phyloP scores from a whole-genome alignment of 2,888 invertebrate genomes.

The Sarcophaga caerulescens region DNA sequence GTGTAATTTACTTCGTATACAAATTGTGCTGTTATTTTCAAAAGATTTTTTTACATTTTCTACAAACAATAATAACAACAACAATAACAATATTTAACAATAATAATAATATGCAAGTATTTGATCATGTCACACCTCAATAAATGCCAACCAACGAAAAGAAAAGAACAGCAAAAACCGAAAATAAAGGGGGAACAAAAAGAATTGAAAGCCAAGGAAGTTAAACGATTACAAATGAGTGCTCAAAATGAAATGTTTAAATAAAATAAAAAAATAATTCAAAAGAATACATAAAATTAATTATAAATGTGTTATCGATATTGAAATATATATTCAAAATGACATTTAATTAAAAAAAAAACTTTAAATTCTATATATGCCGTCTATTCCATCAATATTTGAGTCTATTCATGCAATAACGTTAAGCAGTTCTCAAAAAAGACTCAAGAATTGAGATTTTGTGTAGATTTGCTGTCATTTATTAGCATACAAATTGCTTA shows the following conservation, averaged over 20 bases:
- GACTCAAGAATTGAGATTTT: slow-evolving; percentile 21
- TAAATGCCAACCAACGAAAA: slow-evolving; percentile 43
- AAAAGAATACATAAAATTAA: slow-evolving; percentile 1
- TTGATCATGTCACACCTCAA: slow-evolving; percentile 65
- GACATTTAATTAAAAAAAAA: slow-evolving; percentile 32
- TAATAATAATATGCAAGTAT: slow-evolving; percentile 64
- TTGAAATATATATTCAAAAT: slow-evolving; percentile 4
- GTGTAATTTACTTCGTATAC: slow-evolving; percentile 31
- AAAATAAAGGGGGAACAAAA: background rate
- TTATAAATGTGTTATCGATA: slow-evolving; percentile 2
- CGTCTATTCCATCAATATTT: slow-evolving; percentile 31
- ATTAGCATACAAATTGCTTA: slow-evolving; percentile 63
- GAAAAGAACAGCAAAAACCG: slow-evolving; percentile 19
- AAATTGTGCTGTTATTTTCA: slow-evolving; percentile 43
- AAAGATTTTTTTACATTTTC: slow-evolving; percentile 25
- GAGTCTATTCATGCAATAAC: background rate
- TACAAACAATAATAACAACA: background rate
- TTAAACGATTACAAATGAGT: background rate
- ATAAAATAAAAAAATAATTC: slow-evolving; percentile 13
- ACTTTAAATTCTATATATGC: background rate
- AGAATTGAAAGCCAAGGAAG: slow-evolving; percentile 20
- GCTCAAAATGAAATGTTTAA: no score
- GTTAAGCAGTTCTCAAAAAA: background rate
- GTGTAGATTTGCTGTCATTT: slow-evolving; percentile 60
- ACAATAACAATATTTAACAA: slow-evolving; percentile 22